Base-by-base conservation (phyloP, 2,888 invertebrate species). In the Ichneumoninae sp. region DNA sequence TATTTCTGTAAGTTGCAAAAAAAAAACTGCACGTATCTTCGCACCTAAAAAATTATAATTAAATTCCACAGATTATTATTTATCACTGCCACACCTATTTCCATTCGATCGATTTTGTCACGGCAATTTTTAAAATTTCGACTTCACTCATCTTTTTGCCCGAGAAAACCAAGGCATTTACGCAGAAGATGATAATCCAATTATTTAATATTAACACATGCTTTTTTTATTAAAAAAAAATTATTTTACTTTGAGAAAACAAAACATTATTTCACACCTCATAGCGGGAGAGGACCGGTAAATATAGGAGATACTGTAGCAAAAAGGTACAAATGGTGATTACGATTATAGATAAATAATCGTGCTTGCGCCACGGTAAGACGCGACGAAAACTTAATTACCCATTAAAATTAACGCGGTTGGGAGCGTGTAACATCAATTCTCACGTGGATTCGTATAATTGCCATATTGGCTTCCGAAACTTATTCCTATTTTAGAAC, bases 311-410 rank as follows among this genome's bases (percentile, higher is more conserved):
- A 87, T 82, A 83, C 82, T 83, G 79, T 75, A 80, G 89, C 86
- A 87, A 81, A 88, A 89, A 88, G 86, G 88, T 87, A 86, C 87
- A 89, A 88, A 88, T 89, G 89, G 89, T 86, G 87, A 89, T 86
- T 76, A 47, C 47, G 70, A 83, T 82, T 69, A 76, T 76, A 80
- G 81, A 65, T 68, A 87, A 83, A 65, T 68, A 86, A 83, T 86
- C 80, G 86, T 82, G 80, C 85, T 88, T 82, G 80, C 50, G 83
- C 47, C 82, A 71, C 66, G 62, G 79, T 57, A 79, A 71, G 68
- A 80, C 72, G 69, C 70, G 54, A 57, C 70, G 68, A 70, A 57
- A 62, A 80, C 44, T 66, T 77, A 54, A 77, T 65, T 82, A 52
- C 79, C 68, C 83, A 85, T 82, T 71, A 62, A 68, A 80, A 83